phyloP scores from a whole-genome alignment of 2,797 vertebrate species.

The Cebuella pygmaea region DNA sequence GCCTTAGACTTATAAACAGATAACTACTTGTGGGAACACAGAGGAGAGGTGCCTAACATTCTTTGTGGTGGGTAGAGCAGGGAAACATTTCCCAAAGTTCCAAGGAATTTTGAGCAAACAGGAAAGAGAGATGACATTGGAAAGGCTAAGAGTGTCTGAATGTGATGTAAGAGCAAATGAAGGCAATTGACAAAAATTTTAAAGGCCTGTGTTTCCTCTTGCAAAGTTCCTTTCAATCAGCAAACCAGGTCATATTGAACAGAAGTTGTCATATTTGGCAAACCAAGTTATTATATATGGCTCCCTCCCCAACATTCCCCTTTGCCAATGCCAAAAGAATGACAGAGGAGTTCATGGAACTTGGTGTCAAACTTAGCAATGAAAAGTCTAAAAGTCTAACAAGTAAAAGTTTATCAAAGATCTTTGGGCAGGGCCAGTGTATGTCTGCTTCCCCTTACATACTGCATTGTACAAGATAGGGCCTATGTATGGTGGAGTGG shows the following conservation, averaged over 20 bases:
- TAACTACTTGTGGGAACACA: background rate
- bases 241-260: background rate
- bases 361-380: background rate
- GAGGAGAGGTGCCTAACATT: background rate
- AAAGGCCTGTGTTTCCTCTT: background rate
- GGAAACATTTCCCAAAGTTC: background rate
- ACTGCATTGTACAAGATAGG: background rate
- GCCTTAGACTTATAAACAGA: background rate
- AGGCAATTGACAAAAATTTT: background rate
- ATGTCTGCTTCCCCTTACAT: background rate
- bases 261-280: background rate
- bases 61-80: background rate
- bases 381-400: background rate
- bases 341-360: background rate
- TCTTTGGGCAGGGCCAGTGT: background rate
- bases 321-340: background rate
- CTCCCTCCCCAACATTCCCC: background rate
- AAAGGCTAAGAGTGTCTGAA: background rate
- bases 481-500: background rate
- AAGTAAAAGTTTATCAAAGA: background rate
- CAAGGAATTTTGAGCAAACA: background rate
- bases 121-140: background rate
- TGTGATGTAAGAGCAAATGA: background rate
- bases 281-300: background rate
- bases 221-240: background rate